Evolutionary conservation across 2,888 invertebrate genomes (phyloP).

Genomic region (Melolontha melolontha): DNA sequence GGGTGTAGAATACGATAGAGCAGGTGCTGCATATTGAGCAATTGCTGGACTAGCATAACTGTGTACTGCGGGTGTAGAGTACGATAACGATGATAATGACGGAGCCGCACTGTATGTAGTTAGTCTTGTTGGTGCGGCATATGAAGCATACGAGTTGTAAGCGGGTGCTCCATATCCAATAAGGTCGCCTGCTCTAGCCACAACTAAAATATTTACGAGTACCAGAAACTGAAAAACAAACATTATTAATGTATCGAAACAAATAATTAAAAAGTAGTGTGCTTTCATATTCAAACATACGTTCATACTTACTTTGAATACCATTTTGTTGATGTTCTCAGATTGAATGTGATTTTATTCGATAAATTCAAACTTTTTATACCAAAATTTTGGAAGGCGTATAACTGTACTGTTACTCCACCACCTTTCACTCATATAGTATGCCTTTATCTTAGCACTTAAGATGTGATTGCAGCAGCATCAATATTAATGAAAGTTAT

Average conservation of each 20-base stretch:
- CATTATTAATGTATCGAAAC: too few relatives aligned
- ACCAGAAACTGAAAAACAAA: slow-evolving; percentile 45
- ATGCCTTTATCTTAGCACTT: too few relatives aligned
- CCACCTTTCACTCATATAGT: slow-evolving; percentile 24
- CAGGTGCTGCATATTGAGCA: slow-evolving; percentile 65
- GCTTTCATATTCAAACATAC: not conserved
- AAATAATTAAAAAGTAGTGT: not conserved
- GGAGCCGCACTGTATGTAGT: slow-evolving; percentile 29
- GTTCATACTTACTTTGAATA: slow-evolving; percentile 25
- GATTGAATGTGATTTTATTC: slow-evolving; percentile 21
- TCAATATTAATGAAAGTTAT: too few relatives aligned
- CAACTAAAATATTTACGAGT: slow-evolving; percentile 47
- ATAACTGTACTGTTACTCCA: slow-evolving; percentile 13
- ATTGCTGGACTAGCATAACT: slow-evolving; percentile 54
- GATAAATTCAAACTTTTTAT: slow-evolving; percentile 28
- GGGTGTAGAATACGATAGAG: slow-evolving; percentile 50
- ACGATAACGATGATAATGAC: slow-evolving; percentile 27
- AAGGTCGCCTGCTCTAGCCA: slow-evolving; percentile 48
- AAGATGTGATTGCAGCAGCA: too few relatives aligned
- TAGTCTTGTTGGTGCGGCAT: slow-evolving; percentile 47
- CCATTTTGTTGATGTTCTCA: slow-evolving; percentile 24
- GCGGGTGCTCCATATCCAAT: slow-evolving; percentile 49
- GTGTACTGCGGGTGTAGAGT: slow-evolving; percentile 41
- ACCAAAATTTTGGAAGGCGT: slow-evolving; percentile 22
- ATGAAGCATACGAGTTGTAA: slow-evolving; percentile 39